phyloP scores from a whole-genome alignment of 2,888 invertebrate species.

The Dynastes grantii region DNA sequence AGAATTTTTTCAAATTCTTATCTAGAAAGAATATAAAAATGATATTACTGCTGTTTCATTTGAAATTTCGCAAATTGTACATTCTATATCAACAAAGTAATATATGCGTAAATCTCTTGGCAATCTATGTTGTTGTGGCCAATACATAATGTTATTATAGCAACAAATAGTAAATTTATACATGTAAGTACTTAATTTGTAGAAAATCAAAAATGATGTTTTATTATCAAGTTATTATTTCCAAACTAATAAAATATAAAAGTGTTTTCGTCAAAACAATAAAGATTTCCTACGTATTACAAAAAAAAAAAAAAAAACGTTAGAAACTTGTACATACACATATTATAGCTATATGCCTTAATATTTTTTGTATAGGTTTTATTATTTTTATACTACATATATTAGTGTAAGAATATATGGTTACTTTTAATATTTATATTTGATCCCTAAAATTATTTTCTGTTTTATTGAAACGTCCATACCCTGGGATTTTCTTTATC shows the following conservation, averaged over 20 bases:
- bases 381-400: conserved; percentile 41
- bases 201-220: background rate
- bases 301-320: background rate
- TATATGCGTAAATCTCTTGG: background rate
- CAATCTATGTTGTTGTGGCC: conserved; percentile 30
- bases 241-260: background rate
- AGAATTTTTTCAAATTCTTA: too few relatives aligned
- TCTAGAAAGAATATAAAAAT: background rate
- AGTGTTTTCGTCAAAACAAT: conserved; percentile 20
- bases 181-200: conserved; percentile 28
- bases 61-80: background rate
- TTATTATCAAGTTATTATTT: conserved; percentile 5
- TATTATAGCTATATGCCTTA: conserved; percentile 24
- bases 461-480: conserved; percentile 13
- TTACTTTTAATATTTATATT: conserved; percentile 38
- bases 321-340: conserved; percentile 22
- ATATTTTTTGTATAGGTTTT: conserved; percentile 38
- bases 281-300: conserved; percentile 5
- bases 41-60: background rate
- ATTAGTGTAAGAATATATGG: conserved; percentile 27
- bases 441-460: conserved; percentile 12
- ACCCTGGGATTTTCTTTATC: conserved; percentile 30
- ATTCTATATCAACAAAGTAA: background rate
- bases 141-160: background rate
- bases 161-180: background rate